Conservation (phyloP, 2,797 vertebrate species). For the Spinus olivaceus region DNA sequence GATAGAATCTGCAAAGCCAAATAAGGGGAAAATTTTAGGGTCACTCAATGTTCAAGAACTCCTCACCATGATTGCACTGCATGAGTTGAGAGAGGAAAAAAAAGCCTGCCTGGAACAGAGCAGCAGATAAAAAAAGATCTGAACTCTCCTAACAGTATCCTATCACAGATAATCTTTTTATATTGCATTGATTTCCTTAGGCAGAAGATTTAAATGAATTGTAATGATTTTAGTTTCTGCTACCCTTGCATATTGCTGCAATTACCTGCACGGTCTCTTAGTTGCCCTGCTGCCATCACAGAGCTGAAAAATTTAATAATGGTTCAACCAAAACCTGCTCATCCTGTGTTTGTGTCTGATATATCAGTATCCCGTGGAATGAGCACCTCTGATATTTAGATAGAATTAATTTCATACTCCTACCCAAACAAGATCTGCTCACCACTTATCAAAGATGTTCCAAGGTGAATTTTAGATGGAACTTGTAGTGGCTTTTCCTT, state of each 20-base stretch:
- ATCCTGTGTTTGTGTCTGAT: not conserved
- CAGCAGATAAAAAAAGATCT: not conserved
- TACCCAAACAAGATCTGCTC: not conserved
- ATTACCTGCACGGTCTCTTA: not conserved
- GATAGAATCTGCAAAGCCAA: not conserved
- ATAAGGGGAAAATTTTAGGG: not conserved
- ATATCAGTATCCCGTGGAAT: not conserved
- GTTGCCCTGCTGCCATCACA: not conserved
- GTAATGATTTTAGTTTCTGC: not conserved
- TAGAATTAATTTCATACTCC: not conserved
- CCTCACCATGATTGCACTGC: not conserved
- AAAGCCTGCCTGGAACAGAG: not conserved
- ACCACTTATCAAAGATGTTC: not conserved
- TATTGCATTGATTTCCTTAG: not conserved
- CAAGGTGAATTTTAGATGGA: not conserved
- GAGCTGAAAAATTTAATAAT: not conserved
- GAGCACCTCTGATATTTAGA: not conserved
- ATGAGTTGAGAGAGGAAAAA: not conserved
- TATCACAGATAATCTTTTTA: slow-evolving; percentile 18
- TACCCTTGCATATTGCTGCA: not conserved
- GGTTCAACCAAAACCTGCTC: not conserved
- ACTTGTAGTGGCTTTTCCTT: not conserved
- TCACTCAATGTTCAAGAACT: not conserved
- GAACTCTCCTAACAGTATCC: not conserved
- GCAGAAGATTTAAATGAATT: slow-evolving; percentile 18